Evolutionary conservation across 2,888 invertebrate genomes (phyloP), one percentile per base, ranked within the genome.

Genomic region (Brachylomia viminalis): DNA sequence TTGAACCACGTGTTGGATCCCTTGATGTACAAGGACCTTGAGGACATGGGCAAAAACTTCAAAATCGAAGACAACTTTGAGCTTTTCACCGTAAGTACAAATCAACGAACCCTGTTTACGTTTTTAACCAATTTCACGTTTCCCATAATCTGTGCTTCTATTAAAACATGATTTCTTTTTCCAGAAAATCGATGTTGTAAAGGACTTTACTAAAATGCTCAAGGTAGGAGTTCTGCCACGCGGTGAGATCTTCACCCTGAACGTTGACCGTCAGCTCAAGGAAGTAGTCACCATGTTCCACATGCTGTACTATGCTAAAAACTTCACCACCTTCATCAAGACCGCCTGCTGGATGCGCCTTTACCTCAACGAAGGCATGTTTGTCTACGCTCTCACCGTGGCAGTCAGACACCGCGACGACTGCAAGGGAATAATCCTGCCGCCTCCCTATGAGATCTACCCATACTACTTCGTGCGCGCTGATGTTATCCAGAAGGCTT

Each of bases 401-500:
- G 97, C 97, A 56, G 93, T 96, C 83, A 94, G 96, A 87, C 97
- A 97, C 87, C 95, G 97, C 69, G 93, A 94, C 17, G 97, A 97
- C 90, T 95, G 95, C 92, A 95, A 90, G 81, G 96, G 96, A 49
- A 93, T 97, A 72, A 93, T 96, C 47, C 91, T 97, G 49, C 97
- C 97, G 61, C 97, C 97, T 79, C 95, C 96, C 3, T 97, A 97
- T 87, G 97, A 97, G 92, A 95, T 97, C 86, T 96, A 97, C 83
- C 98, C 98, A 0, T 97, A 97, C 94, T 97, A 97, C 91, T 98
- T 97, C 93, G 97, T 98, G 83, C 97, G 97, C 88, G 95, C 97
- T 38, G 97, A 98, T 88, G 97, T 98, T n/a, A 96, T 98, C 86
- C 96, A 97, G 80, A 97, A 96, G 73, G 95, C 97, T 10, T 97